Evolutionary conservation across 1,140 invertebrate species (phyloP), one percentile per base, ranked within the genome.

Genomic region (Drosophila auraria): DNA sequence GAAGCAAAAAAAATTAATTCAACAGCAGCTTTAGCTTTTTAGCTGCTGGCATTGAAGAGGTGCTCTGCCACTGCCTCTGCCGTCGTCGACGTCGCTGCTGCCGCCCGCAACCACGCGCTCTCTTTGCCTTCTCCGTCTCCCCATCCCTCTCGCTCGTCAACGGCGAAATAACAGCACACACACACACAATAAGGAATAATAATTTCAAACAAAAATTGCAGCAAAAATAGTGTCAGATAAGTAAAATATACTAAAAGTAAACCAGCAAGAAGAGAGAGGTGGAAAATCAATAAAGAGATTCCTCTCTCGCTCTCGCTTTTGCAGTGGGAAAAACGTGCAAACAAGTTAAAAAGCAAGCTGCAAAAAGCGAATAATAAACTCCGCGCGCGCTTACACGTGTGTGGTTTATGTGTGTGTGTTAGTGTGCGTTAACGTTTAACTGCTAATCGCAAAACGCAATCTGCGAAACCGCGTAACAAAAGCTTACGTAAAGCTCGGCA

Each of bases 211-310:
- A 83, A 89, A 83, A 70, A 51, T 57, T 62, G 30, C 56, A 61
- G 40, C n/a, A 56, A 50, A 42, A 62, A 69, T 62, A 78, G 64
- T 78, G 49, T 33, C 49, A 38, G 30, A 44, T 54, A 45, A 68
- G 38, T 54, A 54, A 70, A 68, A 68, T 53, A 71, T 54, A 53
- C 53, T 40, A 58, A 58, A 49, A 47, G 42, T 54, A 30, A 51
- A 54, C 42, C 25, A 23, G 15, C 38, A 54, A 47, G 61, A 47
- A 61, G 38, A 78, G 33, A 69, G 64, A 27, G 62, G 75, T 50
- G 80, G 51, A 90, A 90, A 90, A 90, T 90, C 86, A 91, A 90
- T 90, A 90, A 69, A 62, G 36, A 80, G 45, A 72, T 62, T 56
- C 50, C 44, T 56, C 57, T 59, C 51, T 54, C 62, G 70, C 23